phyloP scores from a whole-genome alignment of 2,888 invertebrate species.

The Harpalus rufipes region DNA sequence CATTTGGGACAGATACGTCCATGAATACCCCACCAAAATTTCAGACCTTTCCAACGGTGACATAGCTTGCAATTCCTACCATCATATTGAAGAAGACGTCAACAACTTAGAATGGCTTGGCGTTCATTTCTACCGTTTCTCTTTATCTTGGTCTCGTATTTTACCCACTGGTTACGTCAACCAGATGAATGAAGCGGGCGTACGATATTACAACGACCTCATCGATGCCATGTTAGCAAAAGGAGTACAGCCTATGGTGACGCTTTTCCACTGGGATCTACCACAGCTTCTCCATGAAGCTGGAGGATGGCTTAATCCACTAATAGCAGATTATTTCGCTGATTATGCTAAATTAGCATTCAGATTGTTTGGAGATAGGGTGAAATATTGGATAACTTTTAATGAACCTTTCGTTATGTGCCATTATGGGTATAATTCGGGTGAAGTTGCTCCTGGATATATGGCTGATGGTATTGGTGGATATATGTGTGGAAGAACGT shows the following conservation, averaged over 20 bases:
- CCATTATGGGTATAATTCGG: slow-evolving; percentile 79
- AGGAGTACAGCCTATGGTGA: slow-evolving; percentile 80
- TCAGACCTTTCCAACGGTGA: slow-evolving; percentile 81
- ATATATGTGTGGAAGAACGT: slow-evolving; percentile 83
- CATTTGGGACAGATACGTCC: slow-evolving; percentile 78
- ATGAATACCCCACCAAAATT: slow-evolving; percentile 77
- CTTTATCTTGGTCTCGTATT: slow-evolving; percentile 83
- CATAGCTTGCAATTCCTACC: slow-evolving; percentile 84
- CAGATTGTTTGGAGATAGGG: slow-evolving; percentile 79
- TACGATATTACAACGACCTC: slow-evolving; percentile 82
- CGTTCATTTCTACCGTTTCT: slow-evolving; percentile 79
- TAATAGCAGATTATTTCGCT: slow-evolving; percentile 79
- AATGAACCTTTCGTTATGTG: slow-evolving; percentile 83
- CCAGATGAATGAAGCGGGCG: slow-evolving; percentile 80
- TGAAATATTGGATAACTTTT: slow-evolving; percentile 84
- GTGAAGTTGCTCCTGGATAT: slow-evolving; percentile 79
- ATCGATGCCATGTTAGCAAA: slow-evolving; percentile 79
- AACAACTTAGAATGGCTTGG: slow-evolving; percentile 78
- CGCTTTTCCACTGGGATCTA: slow-evolving; percentile 84
- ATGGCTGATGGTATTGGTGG: slow-evolving; percentile 81
- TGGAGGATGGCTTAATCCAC: slow-evolving; percentile 80
- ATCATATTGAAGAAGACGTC: slow-evolving; percentile 82
- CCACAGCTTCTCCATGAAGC: slow-evolving; percentile 80
- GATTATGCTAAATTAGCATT: slow-evolving; percentile 81
- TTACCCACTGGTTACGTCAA: slow-evolving; percentile 80